phyloP scores from a whole-genome alignment of 1,140 invertebrate genomes.

The Oedothorax gibbosus region DNA sequence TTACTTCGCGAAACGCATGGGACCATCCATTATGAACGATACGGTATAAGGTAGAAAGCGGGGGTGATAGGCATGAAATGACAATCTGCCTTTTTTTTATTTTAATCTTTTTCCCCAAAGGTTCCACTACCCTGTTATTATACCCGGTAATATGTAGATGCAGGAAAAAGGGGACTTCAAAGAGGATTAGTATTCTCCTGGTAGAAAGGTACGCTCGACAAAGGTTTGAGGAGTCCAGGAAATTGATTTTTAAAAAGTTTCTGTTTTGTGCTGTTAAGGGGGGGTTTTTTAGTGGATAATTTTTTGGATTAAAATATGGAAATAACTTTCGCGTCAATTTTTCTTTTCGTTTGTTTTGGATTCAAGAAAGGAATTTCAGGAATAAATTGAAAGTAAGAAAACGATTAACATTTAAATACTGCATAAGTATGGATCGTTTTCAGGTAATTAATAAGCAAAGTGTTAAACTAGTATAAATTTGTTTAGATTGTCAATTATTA shows the following conservation, averaged over 20 bases:
- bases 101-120: constrained; percentile 11
- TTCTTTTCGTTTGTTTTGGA: too few relatives aligned
- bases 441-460: too few relatives aligned
- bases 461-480: too few relatives aligned
- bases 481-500: too few relatives aligned
- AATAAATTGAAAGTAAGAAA: too few relatives aligned
- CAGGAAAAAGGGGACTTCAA: constrained; percentile 9
- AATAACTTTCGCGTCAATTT: too few relatives aligned
- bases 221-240: background rate
- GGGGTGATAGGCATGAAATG: constrained; percentile 35
- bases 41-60: background rate
- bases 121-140: constrained; percentile 34
- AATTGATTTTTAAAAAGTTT: background rate
- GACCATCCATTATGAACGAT: constrained; percentile 34
- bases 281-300: too few relatives aligned
- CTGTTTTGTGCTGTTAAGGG: too few relatives aligned
- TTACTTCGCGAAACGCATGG: constrained; percentile 5
- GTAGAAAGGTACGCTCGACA: background rate
- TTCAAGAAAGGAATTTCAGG: too few relatives aligned
- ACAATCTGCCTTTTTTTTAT: constrained; percentile 30
- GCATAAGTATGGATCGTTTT: too few relatives aligned
- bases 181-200: background rate
- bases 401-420: too few relatives aligned
- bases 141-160: constrained; percentile 20
- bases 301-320: too few relatives aligned